These are phyloP conservation scores for Paracyclopina nana DNA, from an alignment of 1,140 invertebrate genomes.

Conservation along the genomic window DNA sequence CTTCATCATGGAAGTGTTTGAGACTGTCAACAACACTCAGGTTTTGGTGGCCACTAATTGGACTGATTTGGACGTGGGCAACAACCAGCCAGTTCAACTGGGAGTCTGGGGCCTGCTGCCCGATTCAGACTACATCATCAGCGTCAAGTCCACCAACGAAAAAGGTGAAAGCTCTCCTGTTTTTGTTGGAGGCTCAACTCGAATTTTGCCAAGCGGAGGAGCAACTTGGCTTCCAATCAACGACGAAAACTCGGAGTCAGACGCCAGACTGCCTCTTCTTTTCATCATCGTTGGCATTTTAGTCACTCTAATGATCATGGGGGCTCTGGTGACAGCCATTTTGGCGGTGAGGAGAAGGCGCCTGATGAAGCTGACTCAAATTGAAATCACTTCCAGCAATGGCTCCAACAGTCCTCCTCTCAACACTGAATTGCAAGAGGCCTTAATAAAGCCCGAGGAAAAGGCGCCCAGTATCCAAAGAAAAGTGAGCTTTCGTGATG, in stretches of 20 bases:
- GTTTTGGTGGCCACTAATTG: conserved; percentile 5
- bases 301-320: conserved; percentile 3
- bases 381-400: neutral
- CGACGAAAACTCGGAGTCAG: neutral
- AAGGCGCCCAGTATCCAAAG: neutral
- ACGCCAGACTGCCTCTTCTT: conserved; percentile 9
- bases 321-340: neutral
- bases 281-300: conserved; percentile 12
- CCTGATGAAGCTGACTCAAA: neutral
- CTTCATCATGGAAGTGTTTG: conserved; percentile 57
- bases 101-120: conserved; percentile 5
- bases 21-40: conserved; percentile 25
- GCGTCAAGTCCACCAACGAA: conserved; percentile 11
- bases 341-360: neutral
- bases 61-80: neutral
- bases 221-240: neutral
- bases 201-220: too few relatives aligned
- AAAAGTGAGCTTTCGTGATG: conserved; percentile 7
- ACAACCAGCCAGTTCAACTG: too few relatives aligned
- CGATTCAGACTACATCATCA: conserved; percentile 11
- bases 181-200: conserved; percentile 11
- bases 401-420: neutral
- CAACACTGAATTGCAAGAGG: neutral
- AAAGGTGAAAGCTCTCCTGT: conserved; percentile 8
- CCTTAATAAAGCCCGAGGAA: neutral